phyloP scores from a whole-genome alignment of 2,797 vertebrate species.

The Amniataba percoides region DNA sequence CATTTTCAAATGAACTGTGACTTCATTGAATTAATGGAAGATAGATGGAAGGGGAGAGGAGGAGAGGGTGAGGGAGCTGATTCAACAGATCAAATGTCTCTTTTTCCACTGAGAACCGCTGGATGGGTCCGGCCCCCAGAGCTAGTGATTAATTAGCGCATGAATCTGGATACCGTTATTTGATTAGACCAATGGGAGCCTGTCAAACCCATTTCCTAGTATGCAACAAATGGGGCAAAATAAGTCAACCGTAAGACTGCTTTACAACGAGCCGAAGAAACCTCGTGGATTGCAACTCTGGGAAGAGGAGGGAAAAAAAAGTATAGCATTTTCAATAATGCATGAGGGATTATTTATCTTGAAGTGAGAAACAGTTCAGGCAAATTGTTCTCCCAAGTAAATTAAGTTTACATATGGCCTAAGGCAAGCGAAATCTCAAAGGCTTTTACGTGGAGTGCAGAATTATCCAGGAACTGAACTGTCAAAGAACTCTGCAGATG shows the following conservation, averaged over 20 bases:
- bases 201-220: constrained; percentile 69
- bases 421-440: constrained; percentile 59
- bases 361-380: constrained; percentile 70
- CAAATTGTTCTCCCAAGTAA: constrained; percentile 78
- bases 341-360: constrained; percentile 78
- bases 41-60: constrained; percentile 63
- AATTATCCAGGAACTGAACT: constrained; percentile 64
- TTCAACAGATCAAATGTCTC: constrained; percentile 80
- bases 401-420: constrained; percentile 72
- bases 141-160: constrained; percentile 83
- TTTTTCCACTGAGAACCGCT: constrained; percentile 50
- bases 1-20: constrained; percentile 65
- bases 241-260: constrained; percentile 14
- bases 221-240: constrained; percentile 53
- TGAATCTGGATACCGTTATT: constrained; percentile 80
- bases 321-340: constrained; percentile 68
- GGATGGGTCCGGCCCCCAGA: constrained; percentile 70
- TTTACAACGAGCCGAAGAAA: constrained; percentile 6
- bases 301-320: not conserved
- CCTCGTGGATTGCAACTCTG: not conserved
- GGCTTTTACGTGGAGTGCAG: constrained; percentile 44
- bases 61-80: constrained; percentile 65
- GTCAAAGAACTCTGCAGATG: constrained; percentile 46
- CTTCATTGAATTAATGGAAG: constrained; percentile 73
- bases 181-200: constrained; percentile 75